Percentiles rank a stretch among this genome's conserved stretches.
Conservation (phyloP, 2,888 invertebrate genomes). For the Meandrusa payeni region DNA sequence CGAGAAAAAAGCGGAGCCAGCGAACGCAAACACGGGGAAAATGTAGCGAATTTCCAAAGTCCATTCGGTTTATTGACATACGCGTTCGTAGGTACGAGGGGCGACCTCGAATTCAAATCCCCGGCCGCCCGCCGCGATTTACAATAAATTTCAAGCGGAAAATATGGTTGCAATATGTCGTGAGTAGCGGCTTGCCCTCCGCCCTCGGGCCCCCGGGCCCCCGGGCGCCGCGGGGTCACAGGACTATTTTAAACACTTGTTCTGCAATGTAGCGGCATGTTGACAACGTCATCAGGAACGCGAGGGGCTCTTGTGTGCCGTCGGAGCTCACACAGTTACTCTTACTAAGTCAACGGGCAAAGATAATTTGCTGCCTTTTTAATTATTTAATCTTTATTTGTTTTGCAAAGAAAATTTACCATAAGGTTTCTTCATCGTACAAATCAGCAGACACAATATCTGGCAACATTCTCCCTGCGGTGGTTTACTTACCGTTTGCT, state of each 20-base stretch:
- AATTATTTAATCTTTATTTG: too few relatives aligned
- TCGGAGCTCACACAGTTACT: background rate
- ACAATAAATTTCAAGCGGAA: slow-evolving; percentile 76
- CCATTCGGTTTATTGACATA: slow-evolving; percentile 75
- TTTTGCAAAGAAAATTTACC: too few relatives aligned
- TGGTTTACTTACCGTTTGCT: too few relatives aligned
- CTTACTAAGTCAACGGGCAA: too few relatives aligned
- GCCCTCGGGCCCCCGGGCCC: slow-evolving; percentile 46
- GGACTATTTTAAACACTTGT: slow-evolving; percentile 66
- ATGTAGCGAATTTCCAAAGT: slow-evolving; percentile 76
- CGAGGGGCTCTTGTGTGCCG: slow-evolving; percentile 39
- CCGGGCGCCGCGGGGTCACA: slow-evolving; percentile 41
- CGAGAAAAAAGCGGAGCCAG: slow-evolving; percentile 64
- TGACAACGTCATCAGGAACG: slow-evolving; percentile 63
- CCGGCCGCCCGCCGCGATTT: slow-evolving; percentile 54
- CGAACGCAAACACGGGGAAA: slow-evolving; percentile 70
- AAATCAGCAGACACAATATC: too few relatives aligned
- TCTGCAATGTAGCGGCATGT: slow-evolving; percentile 60
- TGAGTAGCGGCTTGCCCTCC: slow-evolving; percentile 36
- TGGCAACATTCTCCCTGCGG: too few relatives aligned
- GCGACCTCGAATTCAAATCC: slow-evolving; percentile 29
- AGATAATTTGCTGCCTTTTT: too few relatives aligned
- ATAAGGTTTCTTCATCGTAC: too few relatives aligned
- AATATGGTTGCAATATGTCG: slow-evolving; percentile 77
- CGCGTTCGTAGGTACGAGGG: slow-evolving; percentile 41